Evolutionary conservation across 2,113 vertebrate species (phyloP).

Genomic region (Zapornia atra): DNA sequence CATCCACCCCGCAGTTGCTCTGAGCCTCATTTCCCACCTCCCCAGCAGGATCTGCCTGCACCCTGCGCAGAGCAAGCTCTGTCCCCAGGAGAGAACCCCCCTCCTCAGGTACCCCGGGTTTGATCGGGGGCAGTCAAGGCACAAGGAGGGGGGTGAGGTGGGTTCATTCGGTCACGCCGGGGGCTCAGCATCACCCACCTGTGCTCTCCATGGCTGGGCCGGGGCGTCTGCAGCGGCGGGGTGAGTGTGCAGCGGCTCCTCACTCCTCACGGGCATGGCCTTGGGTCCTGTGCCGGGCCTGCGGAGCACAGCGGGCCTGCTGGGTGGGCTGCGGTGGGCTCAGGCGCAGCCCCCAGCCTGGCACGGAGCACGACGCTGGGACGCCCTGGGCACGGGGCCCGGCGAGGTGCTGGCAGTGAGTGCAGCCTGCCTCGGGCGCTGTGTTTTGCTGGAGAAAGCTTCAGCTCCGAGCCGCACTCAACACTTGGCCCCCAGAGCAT

Average conservation of each 20-base stretch:
- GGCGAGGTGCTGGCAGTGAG: accelerated
- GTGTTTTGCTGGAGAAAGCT: neutral
- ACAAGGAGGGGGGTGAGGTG: neutral
- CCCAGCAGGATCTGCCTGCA: neutral
- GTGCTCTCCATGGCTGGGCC: conserved; percentile 27
- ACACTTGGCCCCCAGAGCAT: neutral
- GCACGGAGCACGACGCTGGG: accelerated
- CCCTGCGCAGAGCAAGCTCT: neutral
- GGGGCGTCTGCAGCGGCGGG: neutral
- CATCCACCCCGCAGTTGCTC: neutral
- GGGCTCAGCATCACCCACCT: conserved; percentile 18
- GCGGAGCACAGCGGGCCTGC: accelerated
- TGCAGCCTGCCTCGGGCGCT: neutral
- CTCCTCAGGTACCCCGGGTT: accelerated
- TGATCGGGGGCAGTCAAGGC: accelerated
- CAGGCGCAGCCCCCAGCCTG: accelerated
- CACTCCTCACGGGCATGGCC: conserved; percentile 7
- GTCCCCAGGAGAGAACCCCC: neutral
- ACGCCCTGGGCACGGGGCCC: accelerated
- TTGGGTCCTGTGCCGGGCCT: neutral
- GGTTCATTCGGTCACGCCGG: accelerated
- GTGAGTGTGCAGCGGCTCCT: neutral
- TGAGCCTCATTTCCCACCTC: neutral
- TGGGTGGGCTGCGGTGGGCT: accelerated
- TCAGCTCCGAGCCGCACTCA: neutral